Conservation (phyloP, 2,888 invertebrate genomes). For the Anarsia innoxiella region DNA sequence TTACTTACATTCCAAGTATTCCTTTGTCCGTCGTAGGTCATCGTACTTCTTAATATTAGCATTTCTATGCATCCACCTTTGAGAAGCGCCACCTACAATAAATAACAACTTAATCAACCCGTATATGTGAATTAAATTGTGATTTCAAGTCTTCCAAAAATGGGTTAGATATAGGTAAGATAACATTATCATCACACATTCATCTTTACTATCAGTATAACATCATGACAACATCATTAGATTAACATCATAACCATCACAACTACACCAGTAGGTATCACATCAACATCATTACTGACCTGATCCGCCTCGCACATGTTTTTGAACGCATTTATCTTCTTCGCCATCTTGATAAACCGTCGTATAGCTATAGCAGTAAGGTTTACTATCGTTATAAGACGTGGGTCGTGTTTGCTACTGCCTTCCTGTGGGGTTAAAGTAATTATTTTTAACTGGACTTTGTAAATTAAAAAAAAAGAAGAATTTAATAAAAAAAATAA, state of each 20-base stretch:
- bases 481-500: too few species aligned
- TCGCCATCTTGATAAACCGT: conserved; percentile 88
- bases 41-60: conserved; percentile 94
- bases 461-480: too few species aligned
- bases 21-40: conserved; percentile 91
- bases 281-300: conserved; percentile 37
- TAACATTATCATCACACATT: too few species aligned
- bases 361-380: conserved; percentile 94
- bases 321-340: conserved; percentile 91
- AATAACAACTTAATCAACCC: not conserved
- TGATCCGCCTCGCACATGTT: conserved; percentile 97
- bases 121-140: too few species aligned
- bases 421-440: too few species aligned
- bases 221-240: too few species aligned
- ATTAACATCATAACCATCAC: too few species aligned
- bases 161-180: too few species aligned
- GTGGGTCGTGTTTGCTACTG: conserved; percentile 76
- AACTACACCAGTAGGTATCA: too few species aligned
- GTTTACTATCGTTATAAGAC: conserved; percentile 89
- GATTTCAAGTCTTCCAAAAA: too few species aligned
- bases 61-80: conserved; percentile 98
- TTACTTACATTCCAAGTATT: conserved; percentile 89
- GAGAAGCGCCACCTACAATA: conserved; percentile 75
- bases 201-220: too few species aligned
- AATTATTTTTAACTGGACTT: too few species aligned